Conservation (phyloP, 2,888 invertebrate species). For the Eueremaeus valkanovi region DNA sequence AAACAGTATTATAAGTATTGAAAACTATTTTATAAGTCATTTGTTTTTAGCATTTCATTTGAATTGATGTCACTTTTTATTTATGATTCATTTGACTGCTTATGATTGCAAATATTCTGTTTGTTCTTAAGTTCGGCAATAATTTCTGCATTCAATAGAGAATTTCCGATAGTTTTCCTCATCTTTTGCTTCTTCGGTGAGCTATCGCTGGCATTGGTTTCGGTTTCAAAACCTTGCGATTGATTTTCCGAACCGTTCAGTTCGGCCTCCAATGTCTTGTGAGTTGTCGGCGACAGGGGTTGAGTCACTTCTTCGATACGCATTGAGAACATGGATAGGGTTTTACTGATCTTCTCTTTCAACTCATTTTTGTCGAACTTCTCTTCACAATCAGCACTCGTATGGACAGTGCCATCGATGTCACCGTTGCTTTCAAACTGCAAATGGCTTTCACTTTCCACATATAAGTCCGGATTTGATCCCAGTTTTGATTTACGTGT, state of each 20-base stretch:
- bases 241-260: no score
- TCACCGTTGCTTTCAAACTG: not conserved
- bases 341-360: not conserved
- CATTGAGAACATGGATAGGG: not conserved
- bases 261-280: no score
- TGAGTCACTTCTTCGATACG: conserved; percentile 18
- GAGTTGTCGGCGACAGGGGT: not conserved
- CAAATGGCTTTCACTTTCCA: no score
- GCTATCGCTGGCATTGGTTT: not conserved
- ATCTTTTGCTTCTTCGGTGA: not conserved
- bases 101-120: no score
- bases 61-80: no score
- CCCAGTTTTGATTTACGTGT: not conserved
- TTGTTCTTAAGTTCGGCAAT: not conserved
- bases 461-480: not conserved
- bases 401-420: not conserved
- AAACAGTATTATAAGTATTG: no score
- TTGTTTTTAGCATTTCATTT: no score
- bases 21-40: no score
- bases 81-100: no score
- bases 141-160: not conserved
- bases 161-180: not conserved
- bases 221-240: not conserved
- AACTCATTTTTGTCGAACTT: not conserved
- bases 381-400: not conserved